phyloP scores from a whole-genome alignment of 2,113 vertebrate genomes.

The Promerops cafer region DNA sequence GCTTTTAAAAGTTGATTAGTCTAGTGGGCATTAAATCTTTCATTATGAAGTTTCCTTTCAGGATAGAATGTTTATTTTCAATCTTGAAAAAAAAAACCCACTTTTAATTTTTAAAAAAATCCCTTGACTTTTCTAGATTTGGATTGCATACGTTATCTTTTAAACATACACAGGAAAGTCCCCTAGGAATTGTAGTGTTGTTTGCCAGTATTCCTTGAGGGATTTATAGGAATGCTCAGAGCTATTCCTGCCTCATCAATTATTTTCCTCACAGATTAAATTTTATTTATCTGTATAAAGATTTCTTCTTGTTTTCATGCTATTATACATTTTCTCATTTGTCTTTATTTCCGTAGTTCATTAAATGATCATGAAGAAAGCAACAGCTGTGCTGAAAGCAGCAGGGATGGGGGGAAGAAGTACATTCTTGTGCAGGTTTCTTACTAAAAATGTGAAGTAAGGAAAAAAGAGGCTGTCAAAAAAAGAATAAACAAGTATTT shows the following conservation, averaged over 20 bases:
- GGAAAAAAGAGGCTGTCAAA: background rate
- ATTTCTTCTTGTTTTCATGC: background rate
- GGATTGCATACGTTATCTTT: background rate
- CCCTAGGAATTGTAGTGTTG: background rate
- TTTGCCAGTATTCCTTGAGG: background rate
- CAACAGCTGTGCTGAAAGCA: background rate
- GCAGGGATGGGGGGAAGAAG: background rate
- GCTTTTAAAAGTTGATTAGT: conserved; percentile 15
- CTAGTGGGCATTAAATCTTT: conserved; percentile 50
- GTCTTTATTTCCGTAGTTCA: conserved; percentile 16
- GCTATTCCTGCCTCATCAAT: conserved; percentile 5
- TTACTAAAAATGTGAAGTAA: background rate
- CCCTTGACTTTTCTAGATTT: conserved; percentile 15
- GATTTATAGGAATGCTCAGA: background rate
- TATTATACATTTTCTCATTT: background rate
- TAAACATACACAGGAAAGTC: background rate
- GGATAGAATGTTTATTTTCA: conserved; percentile 23
- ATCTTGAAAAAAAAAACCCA: background rate
- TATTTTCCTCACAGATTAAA: conserved; percentile 16
- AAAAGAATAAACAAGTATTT: background rate
- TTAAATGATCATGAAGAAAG: conserved; percentile 6
- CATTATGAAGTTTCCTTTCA: conserved; percentile 42
- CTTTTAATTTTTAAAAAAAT: background rate
- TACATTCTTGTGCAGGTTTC: background rate
- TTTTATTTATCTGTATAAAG: background rate